These are phyloP conservation scores for Nibea coibor DNA, from an alignment of 2,113 vertebrate genomes.

Conservation along the genomic window DNA sequence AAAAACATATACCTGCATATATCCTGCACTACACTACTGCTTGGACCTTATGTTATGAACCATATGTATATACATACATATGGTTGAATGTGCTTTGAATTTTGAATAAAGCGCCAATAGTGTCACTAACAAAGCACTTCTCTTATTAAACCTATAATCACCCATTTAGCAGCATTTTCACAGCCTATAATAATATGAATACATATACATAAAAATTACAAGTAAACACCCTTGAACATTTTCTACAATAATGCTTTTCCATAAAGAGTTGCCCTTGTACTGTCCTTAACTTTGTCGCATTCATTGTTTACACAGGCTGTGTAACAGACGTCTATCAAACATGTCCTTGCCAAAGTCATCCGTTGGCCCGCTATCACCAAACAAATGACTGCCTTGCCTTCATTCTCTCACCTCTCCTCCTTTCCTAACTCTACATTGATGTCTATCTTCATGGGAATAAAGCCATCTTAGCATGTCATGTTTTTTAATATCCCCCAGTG, in stretches of 20 bases:
- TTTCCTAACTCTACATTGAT: slow-evolving; percentile 62
- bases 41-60: no score
- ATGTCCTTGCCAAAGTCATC: slow-evolving; percentile 75
- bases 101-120: no score
- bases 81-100: no score
- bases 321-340: slow-evolving; percentile 54
- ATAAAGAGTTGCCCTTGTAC: slow-evolving; percentile 12
- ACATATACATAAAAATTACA: not conserved
- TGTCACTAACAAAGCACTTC: no score
- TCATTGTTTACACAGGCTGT: slow-evolving; percentile 26
- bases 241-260: not conserved
- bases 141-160: no score
- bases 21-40: no score
- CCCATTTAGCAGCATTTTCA: not conserved
- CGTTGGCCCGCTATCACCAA: slow-evolving; percentile 60
- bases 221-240: not conserved
- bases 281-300: slow-evolving; percentile 19
- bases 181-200: not conserved
- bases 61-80: no score
- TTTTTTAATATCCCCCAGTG: slow-evolving; percentile 78
- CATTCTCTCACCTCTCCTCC: slow-evolving; percentile 36
- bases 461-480: slow-evolving; percentile 78
- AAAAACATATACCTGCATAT: no score
- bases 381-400: slow-evolving; percentile 59
- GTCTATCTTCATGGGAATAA: slow-evolving; percentile 75